Conservation (phyloP, 2,888 invertebrate species). For the Linnaemya vulpina region DNA sequence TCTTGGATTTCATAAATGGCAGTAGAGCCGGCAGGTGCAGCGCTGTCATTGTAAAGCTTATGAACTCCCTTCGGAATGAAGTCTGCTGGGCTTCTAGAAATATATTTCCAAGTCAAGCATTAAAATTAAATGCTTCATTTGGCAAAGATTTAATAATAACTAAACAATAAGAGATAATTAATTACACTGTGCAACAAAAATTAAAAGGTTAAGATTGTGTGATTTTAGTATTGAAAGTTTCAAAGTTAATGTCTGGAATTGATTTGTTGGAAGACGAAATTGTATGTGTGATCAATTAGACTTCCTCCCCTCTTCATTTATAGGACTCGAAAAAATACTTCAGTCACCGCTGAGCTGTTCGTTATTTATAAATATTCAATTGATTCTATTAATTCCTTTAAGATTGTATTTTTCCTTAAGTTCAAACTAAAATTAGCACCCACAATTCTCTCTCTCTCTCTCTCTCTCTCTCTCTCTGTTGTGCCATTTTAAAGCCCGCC, state of each 20-base stretch:
- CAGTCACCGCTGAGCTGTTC: no score
- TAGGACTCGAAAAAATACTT: no score
- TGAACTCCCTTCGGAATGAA: not conserved
- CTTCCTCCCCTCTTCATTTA: no score
- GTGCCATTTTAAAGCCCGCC: not conserved
- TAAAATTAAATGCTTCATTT: constrained; percentile 46
- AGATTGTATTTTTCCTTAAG: no score
- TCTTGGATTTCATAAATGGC: constrained; percentile 42
- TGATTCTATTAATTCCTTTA: no score
- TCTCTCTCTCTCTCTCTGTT: not conserved
- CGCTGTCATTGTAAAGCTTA: constrained; percentile 4
- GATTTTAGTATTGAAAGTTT: no score
- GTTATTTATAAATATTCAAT: no score
- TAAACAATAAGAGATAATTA: not conserved
- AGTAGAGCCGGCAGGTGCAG: not conserved
- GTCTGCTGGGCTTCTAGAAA: not conserved
- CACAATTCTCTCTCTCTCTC: not conserved
- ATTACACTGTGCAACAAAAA: not conserved
- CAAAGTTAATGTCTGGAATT: no score
- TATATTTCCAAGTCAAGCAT: constrained; percentile 28
- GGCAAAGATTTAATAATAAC: not conserved
- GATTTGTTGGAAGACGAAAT: no score
- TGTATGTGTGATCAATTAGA: no score
- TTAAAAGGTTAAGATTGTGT: no score
- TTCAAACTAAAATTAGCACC: not conserved